Evolutionary conservation across 2,113 vertebrate species (phyloP).

Genomic region (Microcebus jonahi): DNA sequence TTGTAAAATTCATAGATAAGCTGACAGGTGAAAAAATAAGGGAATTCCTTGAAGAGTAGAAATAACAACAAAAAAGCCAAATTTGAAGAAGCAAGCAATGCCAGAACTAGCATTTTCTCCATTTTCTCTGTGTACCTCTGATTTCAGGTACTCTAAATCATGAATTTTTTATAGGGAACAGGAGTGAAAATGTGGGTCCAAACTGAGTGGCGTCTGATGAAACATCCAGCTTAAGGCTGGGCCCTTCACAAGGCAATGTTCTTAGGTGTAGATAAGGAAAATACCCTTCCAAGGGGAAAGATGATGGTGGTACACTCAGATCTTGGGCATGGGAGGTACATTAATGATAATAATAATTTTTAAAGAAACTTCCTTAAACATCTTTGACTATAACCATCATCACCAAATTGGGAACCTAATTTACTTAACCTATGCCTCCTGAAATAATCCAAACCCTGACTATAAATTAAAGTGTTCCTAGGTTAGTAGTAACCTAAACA

Average conservation of each 20-base stretch:
- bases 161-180: not conserved
- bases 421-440: not conserved
- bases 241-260: not conserved
- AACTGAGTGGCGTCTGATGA: not conserved
- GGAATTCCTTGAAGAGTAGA: not conserved
- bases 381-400: not conserved
- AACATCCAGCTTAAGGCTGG: not conserved
- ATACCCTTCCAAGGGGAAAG: not conserved
- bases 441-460: not conserved
- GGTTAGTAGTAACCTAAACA: not conserved
- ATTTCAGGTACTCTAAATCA: not conserved
- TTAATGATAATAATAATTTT: not conserved
- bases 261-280: not conserved
- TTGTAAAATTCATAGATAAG: not conserved
- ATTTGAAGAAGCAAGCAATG: not conserved
- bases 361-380: not conserved
- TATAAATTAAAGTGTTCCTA: not conserved
- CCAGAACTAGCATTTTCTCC: not conserved
- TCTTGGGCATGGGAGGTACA: not conserved
- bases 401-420: not conserved
- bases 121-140: not conserved
- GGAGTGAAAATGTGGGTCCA: not conserved
- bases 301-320: not conserved
- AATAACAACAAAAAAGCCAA: not conserved
- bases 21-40: not conserved